Base-by-base conservation (phyloP, 2,797 vertebrate species). In the Silurus aristotelis region DNA sequence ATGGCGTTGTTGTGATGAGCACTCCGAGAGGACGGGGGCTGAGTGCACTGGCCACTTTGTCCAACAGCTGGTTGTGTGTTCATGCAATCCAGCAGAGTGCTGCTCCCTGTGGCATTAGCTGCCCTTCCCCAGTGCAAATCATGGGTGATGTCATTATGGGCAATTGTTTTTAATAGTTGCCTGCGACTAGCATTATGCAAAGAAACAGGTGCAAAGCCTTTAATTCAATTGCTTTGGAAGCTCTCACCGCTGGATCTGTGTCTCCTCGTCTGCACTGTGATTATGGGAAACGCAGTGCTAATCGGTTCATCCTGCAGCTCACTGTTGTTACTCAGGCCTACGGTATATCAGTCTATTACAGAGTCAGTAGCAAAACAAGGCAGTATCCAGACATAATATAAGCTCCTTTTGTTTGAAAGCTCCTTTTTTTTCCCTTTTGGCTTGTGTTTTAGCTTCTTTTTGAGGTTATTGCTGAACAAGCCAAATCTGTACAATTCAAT, bases 161-260 rank as follows among this genome's bases (percentile, higher is more conserved):
- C 90, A 92, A 94, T 93, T 90, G 90, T 91, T 83, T 91, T 92
- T 93, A 91, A 93, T 94, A 93, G 92, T n/a, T 10, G 84, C 82
- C 84, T 58, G 61, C 87, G 88, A 86, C 92, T 93, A 92, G 92
- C 90, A 93, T 94, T 94, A 92, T 87, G 89, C 82, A 92, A 93
- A 83, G 90, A 87, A 91, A 93, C 93, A 93, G 93, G 92, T 94
- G 93, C 88, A 93, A 92, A 94, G 91, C 92, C 91, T 93, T 94
- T 94, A 92, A 94, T 93, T 91, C 90, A 88, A 90, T 86, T 85
- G 84, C 90, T 91, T 91, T 75, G 48, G 9, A 27, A 72, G 67
- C 84, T 64, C 76, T 71, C 27, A 60, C 75, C 17, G 63, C 63
- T 84, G 66, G 66, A 71, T 68, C 66, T 2, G 22, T 67, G 64